phyloP scores from a whole-genome alignment of 2,113 vertebrate species.

The Pseudonaja textilis region DNA sequence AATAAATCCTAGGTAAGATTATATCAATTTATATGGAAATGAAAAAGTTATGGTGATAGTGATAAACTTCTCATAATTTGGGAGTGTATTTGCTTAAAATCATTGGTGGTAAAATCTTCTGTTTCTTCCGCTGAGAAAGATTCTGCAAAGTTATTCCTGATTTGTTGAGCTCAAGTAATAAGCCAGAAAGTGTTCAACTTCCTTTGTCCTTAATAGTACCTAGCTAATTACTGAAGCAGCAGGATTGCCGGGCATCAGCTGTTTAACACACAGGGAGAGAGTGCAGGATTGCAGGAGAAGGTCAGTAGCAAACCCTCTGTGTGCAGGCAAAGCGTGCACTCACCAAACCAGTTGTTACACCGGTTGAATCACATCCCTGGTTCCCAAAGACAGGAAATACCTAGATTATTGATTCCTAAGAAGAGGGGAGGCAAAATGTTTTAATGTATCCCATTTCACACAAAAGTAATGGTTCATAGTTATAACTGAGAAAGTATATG shows the following conservation, averaged over 20 bases:
- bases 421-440: not conserved
- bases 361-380: too few species aligned
- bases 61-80: not conserved
- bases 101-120: not conserved
- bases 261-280: too few species aligned
- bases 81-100: not conserved
- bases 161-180: not conserved
- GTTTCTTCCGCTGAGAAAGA: not conserved
- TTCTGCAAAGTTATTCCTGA: not conserved
- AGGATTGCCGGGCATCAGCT: too few species aligned
- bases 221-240: too few species aligned
- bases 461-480: not conserved
- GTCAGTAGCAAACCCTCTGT: too few species aligned
- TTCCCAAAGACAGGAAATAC: not conserved
- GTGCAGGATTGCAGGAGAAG: too few species aligned
- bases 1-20: constrained; percentile 85
- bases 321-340: too few species aligned
- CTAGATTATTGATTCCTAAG: not conserved
- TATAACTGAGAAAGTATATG: not conserved
- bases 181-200: not conserved
- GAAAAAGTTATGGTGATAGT: not conserved
- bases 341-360: too few species aligned
- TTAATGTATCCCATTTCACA: not conserved
- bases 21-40: not conserved
- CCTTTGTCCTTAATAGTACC: not conserved